Conservation (phyloP, 2,888 invertebrate species). For the Drosophila rellima region DNA sequence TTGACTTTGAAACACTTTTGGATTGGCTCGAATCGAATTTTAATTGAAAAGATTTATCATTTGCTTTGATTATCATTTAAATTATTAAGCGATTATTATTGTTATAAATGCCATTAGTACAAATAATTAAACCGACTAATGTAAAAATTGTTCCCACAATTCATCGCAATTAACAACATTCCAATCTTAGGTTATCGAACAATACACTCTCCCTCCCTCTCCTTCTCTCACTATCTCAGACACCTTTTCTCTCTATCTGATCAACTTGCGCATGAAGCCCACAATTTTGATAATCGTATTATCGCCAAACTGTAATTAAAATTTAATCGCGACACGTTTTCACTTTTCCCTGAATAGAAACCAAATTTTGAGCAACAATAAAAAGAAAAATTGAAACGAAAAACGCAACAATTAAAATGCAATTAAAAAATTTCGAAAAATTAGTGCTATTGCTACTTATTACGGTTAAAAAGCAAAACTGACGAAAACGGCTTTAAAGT, state of each 20-base stretch:
- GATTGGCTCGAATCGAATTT: background rate
- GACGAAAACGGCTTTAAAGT: conserved; percentile 44
- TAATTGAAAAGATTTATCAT: background rate
- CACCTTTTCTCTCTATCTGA: background rate
- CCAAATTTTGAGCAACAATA: conserved; percentile 26
- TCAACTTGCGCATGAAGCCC: background rate
- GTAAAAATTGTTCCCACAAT: conserved; percentile 2
- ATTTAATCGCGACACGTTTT: conserved; percentile 64
- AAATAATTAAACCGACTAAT: conserved; percentile 2
- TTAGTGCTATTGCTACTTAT: conserved; percentile 24
- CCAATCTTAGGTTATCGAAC: background rate
- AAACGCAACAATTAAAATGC: conserved; percentile 67
- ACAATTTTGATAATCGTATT: conserved; percentile 61
- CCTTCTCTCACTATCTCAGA: background rate
- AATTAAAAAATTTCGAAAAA: conserved; percentile 66
- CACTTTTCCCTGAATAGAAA: conserved; percentile 59
- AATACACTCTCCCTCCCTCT: background rate
- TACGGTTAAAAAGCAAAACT: conserved; percentile 40
- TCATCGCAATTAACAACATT: conserved; percentile 4
- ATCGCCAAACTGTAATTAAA: conserved; percentile 60
- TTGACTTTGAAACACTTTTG: background rate
- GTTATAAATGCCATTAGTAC: background rate
- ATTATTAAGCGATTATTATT: conserved; percentile 1
- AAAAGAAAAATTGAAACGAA: conserved; percentile 36
- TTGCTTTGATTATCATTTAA: background rate